A percentile compares a stretch with the other conserved stretches of the same genome.
Conservation (phyloP, 2,113 vertebrate genomes). For the Phyllostomus discolor region DNA sequence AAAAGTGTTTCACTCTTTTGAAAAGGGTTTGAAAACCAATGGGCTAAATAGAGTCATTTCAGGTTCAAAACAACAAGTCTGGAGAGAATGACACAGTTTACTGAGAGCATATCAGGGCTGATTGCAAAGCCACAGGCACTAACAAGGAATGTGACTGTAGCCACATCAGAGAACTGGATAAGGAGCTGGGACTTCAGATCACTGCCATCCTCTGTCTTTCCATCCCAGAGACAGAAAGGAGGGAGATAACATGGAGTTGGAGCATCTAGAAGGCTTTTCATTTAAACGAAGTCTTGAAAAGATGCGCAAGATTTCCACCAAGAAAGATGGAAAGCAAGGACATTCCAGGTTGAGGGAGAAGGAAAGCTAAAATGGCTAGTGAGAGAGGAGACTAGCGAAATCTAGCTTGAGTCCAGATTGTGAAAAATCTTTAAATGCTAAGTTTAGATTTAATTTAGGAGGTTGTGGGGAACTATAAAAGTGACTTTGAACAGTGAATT, state of each 20-base stretch:
- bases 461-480: not conserved
- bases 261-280: not conserved
- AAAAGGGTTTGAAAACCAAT: not conserved
- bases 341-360: not conserved
- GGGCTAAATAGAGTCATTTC: not conserved
- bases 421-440: not conserved
- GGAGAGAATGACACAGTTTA: not conserved
- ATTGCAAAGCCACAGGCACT: not conserved
- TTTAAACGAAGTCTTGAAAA: slow-evolving; percentile 5
- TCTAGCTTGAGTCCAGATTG: not conserved
- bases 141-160: not conserved
- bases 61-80: not conserved
- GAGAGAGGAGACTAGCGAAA: not conserved
- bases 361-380: not conserved
- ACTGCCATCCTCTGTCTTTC: not conserved
- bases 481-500: not conserved
- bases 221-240: not conserved
- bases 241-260: not conserved
- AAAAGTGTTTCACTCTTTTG: not conserved
- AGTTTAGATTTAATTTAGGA: not conserved
- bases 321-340: not conserved
- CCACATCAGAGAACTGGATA: not conserved
- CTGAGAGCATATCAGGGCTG: not conserved
- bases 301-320: not conserved
- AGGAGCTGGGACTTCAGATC: not conserved